Conservation (phyloP, 1,140 invertebrate species). For the Acromyrmex heyeri region DNA sequence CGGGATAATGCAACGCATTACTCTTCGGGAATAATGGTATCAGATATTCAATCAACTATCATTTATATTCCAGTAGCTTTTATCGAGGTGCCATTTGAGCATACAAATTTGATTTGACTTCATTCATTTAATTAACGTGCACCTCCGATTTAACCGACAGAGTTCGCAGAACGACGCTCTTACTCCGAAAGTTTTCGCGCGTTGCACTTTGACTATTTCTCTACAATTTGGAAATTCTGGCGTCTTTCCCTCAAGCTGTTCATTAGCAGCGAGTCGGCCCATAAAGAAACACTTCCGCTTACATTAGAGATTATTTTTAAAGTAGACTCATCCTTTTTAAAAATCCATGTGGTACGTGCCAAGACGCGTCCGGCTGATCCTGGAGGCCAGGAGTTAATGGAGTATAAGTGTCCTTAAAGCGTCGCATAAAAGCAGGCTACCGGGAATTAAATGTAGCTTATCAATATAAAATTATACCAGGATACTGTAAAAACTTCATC, state of each 20-base stretch:
- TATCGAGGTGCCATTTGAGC: constrained; percentile 1
- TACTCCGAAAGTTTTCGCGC: constrained; percentile 54
- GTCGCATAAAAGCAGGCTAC: constrained; percentile 20
- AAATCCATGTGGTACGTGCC: constrained; percentile 1
- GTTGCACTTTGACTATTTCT: constrained; percentile 22
- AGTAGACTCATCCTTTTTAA: constrained; percentile 24
- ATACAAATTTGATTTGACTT: constrained; percentile 48
- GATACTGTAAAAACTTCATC: not conserved
- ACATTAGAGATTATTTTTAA: constrained; percentile 45
- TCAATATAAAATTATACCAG: constrained; percentile 45
- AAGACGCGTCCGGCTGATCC: not conserved
- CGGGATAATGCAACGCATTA: not conserved
- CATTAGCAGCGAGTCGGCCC: constrained; percentile 80
- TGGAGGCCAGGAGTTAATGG: constrained; percentile 33
- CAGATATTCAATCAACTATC: constrained; percentile 5
- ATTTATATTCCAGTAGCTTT: constrained; percentile 14
- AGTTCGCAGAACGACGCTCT: constrained; percentile 12
- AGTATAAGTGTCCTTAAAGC: constrained; percentile 41
- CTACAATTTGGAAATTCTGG: constrained; percentile 51
- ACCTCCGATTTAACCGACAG: not conserved
- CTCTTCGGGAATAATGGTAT: constrained; percentile 1
- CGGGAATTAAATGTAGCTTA: constrained; percentile 36
- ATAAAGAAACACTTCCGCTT: constrained; percentile 70
- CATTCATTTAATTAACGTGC: constrained; percentile 67
- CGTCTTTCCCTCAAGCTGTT: constrained; percentile 75